Evolutionary conservation across 1,140 invertebrate genomes (phyloP), one percentile per base, ranked within the genome.

Genomic region (Drosophila sp.): DNA sequence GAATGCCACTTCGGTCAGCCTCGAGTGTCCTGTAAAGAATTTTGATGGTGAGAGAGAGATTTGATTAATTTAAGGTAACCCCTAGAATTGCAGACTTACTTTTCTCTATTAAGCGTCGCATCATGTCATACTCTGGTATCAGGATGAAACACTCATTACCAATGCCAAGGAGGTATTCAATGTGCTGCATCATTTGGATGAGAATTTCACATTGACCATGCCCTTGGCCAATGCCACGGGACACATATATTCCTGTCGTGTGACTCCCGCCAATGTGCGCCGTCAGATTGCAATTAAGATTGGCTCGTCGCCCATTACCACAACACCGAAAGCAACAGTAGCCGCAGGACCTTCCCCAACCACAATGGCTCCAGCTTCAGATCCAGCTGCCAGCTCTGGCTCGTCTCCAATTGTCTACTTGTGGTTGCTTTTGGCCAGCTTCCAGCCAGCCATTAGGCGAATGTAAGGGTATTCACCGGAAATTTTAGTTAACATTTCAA

Each of bases 1-100:
- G 2, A 83, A 80, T 55, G 58, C 38, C 11, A 76, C 54, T 27
- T 41, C 55, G 5, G 76, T 80, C 0, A 83, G 76, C 44, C 29
- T 90, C 33, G 72, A 86, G 2, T 90, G 86, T 35, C 86, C 86
- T 5, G 86, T 80, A 0, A 82, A 83, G 56, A 86, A 90, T 29
- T 90, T 75, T 44, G 61, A 90, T 67, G 68, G 86, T 90, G 69
- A 81, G 70, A 3, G 32, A 23, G 6, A 40, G 7, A 10, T 2
- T 38, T 25, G 4, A 17, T 10, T 66, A 33, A 33, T 1, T 3
- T 5, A 10, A 38, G 6, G 7, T 8, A 30, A 38, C 1, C 8
- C 2, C n/a, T 3, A 41, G 47, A n/a, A 47, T 64, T 60, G 47
- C 47, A 25, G 61, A 27, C 25, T 50, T 23, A 8, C 1, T 25